Evolutionary conservation across 2,113 vertebrate species (phyloP).

Genomic region (Salvelinus namaycush): DNA sequence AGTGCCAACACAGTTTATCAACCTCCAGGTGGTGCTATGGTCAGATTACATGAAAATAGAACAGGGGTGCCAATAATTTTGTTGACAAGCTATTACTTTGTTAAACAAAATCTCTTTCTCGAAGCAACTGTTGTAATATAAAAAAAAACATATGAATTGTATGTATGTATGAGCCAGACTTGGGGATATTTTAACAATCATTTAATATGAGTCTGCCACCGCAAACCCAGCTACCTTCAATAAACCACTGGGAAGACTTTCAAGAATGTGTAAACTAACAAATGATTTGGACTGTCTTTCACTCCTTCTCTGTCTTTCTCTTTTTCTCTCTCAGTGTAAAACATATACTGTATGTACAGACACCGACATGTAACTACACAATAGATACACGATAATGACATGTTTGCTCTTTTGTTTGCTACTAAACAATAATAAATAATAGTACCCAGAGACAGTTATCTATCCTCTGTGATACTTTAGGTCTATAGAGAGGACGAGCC

Average conservation of each 20-base stretch:
- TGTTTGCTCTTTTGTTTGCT: constrained; percentile 26
- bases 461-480: not conserved
- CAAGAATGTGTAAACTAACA: constrained; percentile 66
- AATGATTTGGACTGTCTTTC: constrained; percentile 39
- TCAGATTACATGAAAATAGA: too few species aligned
- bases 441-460: constrained; percentile 18
- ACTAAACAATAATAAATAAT: constrained; percentile 6
- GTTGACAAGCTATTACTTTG: too few species aligned
- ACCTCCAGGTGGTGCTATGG: too few species aligned
- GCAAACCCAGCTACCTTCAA: constrained; percentile 51
- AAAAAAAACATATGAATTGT: constrained; percentile 13
- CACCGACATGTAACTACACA: not conserved
- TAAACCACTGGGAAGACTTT: constrained; percentile 53
- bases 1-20: too few species aligned
- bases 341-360: not conserved
- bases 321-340: not conserved
- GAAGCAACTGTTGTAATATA: too few species aligned
- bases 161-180: constrained; percentile 35
- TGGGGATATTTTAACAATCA: constrained; percentile 63
- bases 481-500: constrained; percentile 1
- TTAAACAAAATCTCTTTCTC: too few species aligned
- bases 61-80: too few species aligned
- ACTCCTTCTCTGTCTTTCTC: not conserved
- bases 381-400: not conserved
- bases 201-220: constrained; percentile 57